A percentile compares a stretch with the other conserved stretches of the same genome.
phyloP scores from a whole-genome alignment of 1,140 invertebrate genomes.

The Condylostylus longicornis region DNA sequence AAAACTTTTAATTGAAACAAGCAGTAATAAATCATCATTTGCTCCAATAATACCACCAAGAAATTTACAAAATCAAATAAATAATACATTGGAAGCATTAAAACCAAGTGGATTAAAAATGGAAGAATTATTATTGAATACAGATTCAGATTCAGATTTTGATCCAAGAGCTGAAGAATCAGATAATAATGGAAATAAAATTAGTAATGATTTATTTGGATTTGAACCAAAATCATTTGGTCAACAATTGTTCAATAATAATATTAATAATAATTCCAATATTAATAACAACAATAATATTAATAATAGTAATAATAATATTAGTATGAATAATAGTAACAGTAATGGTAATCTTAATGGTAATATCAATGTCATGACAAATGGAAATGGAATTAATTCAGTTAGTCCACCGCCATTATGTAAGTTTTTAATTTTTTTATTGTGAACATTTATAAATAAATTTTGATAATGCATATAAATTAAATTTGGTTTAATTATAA shows the following conservation, averaged over 20 bases:
- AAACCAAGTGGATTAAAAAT: constrained; percentile 58
- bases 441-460: not conserved
- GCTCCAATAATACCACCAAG: constrained; percentile 49
- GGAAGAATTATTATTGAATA: constrained; percentile 65
- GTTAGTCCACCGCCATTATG: constrained; percentile 42
- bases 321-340: constrained; percentile 20
- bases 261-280: constrained; percentile 21
- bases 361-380: constrained; percentile 11
- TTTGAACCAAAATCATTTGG: constrained; percentile 32
- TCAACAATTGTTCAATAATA: constrained; percentile 29
- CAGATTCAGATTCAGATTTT: constrained; percentile 63
- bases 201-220: constrained; percentile 29
- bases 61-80: constrained; percentile 42
- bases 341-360: constrained; percentile 11
- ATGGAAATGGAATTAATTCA: constrained; percentile 13
- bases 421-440: constrained; percentile 32
- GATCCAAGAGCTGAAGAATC: constrained; percentile 59
- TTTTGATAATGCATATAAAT: not conserved
- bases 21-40: constrained; percentile 26
- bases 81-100: constrained; percentile 31
- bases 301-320: constrained; percentile 12
- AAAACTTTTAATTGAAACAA: constrained; percentile 20
- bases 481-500: not conserved
- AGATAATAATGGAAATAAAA: constrained; percentile 30
- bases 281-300: constrained; percentile 18